Percentiles rank a stretch among this genome's conserved stretches.
These are phyloP conservation scores for Rattus rattus DNA, from an alignment of 2,113 vertebrate genomes.

Conservation along the genomic window DNA sequence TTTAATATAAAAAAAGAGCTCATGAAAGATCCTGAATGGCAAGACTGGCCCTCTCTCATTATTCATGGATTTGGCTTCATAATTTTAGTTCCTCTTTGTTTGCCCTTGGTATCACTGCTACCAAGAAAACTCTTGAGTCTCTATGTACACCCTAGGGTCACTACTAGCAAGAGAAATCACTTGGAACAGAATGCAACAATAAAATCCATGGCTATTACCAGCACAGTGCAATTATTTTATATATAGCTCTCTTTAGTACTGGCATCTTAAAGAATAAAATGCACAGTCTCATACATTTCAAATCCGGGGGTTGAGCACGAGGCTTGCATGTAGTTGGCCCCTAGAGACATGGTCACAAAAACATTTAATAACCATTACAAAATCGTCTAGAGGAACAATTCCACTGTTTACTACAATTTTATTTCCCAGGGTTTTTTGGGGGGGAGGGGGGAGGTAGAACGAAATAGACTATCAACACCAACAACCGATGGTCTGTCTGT, in stretches of 20 bases:
- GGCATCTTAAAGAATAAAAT: slow-evolving; percentile 47
- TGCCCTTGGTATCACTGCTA: neutral
- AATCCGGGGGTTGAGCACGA: neutral
- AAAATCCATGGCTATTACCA: neutral
- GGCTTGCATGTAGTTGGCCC: neutral
- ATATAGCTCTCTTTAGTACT: neutral
- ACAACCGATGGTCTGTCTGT: neutral
- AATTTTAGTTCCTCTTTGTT: neutral
- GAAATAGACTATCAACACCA: slow-evolving; percentile 28
- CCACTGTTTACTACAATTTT: slow-evolving; percentile 34
- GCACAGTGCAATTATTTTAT: neutral
- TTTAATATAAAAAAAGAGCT: neutral
- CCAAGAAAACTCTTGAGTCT: neutral
- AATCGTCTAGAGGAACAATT: slow-evolving; percentile 26
- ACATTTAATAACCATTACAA: slow-evolving; percentile 32
- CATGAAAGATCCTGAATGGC: neutral
- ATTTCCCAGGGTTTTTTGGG: neutral
- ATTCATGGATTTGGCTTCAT: neutral
- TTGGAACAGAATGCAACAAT: neutral
- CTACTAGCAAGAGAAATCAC: slow-evolving; percentile 24
- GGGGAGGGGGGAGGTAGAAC: neutral
- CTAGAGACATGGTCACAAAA: neutral
- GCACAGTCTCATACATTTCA: neutral
- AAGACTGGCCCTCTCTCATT: neutral
- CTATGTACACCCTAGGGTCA: neutral